Base-by-base conservation (phyloP, 2,888 invertebrate genomes). In the Meteorus colon region DNA sequence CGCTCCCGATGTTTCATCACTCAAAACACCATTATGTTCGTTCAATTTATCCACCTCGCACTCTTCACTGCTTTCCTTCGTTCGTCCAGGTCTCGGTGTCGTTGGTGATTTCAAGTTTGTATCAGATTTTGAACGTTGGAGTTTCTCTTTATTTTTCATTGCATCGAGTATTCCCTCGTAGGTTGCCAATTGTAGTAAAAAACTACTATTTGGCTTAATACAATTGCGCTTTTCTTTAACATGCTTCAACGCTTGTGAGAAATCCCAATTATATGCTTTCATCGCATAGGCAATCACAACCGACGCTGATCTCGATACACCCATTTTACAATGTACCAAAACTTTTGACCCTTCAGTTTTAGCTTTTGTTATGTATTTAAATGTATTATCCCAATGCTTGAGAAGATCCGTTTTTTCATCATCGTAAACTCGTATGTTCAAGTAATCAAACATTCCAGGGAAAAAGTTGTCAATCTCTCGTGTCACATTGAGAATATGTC, bases 391-490 rank as follows among this genome's bases (percentile, higher is more conserved):
- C 98, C 99, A 99, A 90, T 99, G 96, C 89, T 97, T 97, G 79
- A 99, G 92, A 84, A 99, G 92, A 90, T 99, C 97, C 80, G 98
- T 97, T 91, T 96, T 96, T 90, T 98, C 98, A 89, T 97, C 97
- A 90, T 99, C 99, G 89, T 97, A 97, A 71, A 99, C 98, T 83
- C 98, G 95, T 81, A 99, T 94, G 91, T 99, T 99, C 88, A 96
- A 93, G 90, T 99, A 99, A 88, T 97, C 95, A 90, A 98, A 98
- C 91, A 96, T 95, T 73, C 98, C 98, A 62, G 98, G 98, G 90
- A 98, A 99, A 90, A 99, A 99, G 91, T 99, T 99, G 91, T 99
- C 99, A 82, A 99, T 99, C 91, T 99, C 99, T 87, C 97, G 93
- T 19, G 99, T 98, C 77, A 99, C 98, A 90, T 99, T 99, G 86